Evolutionary conservation across 2,113 vertebrate species (phyloP), one percentile per base, ranked within the genome.

Genomic region (Nymphicus hollandicus): DNA sequence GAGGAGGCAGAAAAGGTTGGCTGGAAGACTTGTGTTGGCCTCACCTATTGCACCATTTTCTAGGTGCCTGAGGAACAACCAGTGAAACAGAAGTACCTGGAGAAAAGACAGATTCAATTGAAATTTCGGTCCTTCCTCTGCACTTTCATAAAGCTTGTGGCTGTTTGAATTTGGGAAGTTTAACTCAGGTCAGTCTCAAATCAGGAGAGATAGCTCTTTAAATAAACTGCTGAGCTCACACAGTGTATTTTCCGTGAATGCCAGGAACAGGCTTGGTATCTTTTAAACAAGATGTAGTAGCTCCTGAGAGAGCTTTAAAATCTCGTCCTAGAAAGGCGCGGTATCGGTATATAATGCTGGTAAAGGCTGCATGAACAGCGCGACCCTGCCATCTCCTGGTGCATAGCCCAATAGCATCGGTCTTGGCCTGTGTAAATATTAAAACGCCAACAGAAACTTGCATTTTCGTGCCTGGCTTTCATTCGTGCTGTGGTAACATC

Each of bases 331-430:
- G 37, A 35, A 70, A 71, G 29, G 13, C 50, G 29, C 1, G 5
- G 33, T 4, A 31, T 20, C 11, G 7, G 31, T 1, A 28, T 7
- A 5, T 1, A 11, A 7, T 0, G 23, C 27, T 12, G n/a, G 24
- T 1, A 24, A 11, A n/a, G 39, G 16, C 11, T 18, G 19, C 14
- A 22, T 15, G 20, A 39, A 37, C 86, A 53, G 94, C 89, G 65
- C 73, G 22, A 23, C n/a, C 27, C 90, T 91, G 97, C 97, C 97
- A 94, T 64, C 97, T 97, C 44, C 93, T 97, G 98, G 96, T 96
- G 50, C 6, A 7, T 35, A 61, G 7, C 17, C 18, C 23, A 79
- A 41, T 23, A 15, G 15, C 92, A 46, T 19, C 31, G 19, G 8
- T n/a, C 25, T 49, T 16, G 66, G 6, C 7, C n/a, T 27, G 10